Percentiles rank a stretch among this genome's conserved stretches.
Conservation (phyloP, 2,888 invertebrate species). For the Tiliacea aurago region DNA sequence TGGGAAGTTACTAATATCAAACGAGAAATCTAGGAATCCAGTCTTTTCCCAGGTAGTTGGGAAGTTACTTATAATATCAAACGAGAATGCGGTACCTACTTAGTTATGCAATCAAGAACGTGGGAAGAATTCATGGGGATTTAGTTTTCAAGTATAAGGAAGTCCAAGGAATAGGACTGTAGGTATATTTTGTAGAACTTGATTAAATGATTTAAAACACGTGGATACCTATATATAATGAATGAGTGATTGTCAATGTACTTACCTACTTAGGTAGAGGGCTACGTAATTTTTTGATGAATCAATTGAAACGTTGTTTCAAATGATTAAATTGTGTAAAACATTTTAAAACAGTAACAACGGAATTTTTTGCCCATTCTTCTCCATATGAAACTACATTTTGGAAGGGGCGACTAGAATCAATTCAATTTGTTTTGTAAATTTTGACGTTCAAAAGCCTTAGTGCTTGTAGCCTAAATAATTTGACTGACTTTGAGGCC, state of each 20-base stretch:
- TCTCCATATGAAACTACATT: too few relatives aligned
- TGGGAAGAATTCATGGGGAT: neutral
- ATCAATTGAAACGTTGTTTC: constrained; percentile 1
- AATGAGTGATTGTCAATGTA: neutral
- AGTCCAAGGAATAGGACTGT: too few relatives aligned
- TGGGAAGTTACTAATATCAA: too few relatives aligned
- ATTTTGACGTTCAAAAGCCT: too few relatives aligned
- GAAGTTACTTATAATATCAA: too few relatives aligned
- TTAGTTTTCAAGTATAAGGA: neutral
- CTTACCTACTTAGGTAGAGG: neutral
- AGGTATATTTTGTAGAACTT: neutral
- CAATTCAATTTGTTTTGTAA: too few relatives aligned
- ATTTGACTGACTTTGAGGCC: too few relatives aligned
- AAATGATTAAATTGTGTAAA: neutral
- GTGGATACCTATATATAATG: neutral
- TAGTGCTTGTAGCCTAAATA: too few relatives aligned
- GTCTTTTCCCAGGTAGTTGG: too few relatives aligned
- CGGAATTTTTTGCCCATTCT: too few relatives aligned
- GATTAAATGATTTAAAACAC: neutral
- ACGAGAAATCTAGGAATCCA: neutral
- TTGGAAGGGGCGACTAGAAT: too few relatives aligned
- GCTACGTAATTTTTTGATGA: neutral
- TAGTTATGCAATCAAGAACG: neutral
- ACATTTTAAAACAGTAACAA: too few relatives aligned
- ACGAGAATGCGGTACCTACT: constrained; percentile 1